These are phyloP conservation scores for Loxodonta africana DNA, from an alignment of 2,113 vertebrate genomes.

Conservation along the genomic window DNA sequence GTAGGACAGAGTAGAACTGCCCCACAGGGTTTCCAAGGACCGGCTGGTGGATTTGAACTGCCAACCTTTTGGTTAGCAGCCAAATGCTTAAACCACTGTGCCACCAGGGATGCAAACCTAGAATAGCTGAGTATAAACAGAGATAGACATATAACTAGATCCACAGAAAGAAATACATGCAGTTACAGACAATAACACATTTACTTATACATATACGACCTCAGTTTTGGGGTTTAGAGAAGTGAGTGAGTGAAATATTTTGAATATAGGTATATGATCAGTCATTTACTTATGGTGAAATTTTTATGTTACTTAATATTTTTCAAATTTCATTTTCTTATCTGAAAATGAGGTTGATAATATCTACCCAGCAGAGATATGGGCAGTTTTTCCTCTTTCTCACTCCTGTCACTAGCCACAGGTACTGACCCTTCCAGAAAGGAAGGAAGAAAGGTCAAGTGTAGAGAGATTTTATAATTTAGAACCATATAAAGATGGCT, in stretches of 20 bases:
- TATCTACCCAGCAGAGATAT: background rate
- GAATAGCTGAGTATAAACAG: background rate
- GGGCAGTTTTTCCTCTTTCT: background rate
- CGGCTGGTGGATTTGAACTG: too few relatives aligned
- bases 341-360: background rate
- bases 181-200: background rate
- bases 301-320: background rate
- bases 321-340: background rate
- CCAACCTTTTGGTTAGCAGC: too few relatives aligned
- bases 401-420: background rate
- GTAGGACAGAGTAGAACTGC: too few relatives aligned
- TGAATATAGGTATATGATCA: background rate
- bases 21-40: too few relatives aligned
- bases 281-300: background rate
- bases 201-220: background rate
- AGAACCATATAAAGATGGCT: background rate
- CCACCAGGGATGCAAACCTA: too few relatives aligned
- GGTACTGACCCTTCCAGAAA: background rate
- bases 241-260: background rate
- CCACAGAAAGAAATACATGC: background rate
- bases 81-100: too few relatives aligned
- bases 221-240: background rate
- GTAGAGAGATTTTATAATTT: background rate
- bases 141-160: background rate
- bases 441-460: background rate